Evolutionary conservation across 2,888 invertebrate genomes (phyloP), one percentile per base, ranked within the genome.

Genomic region (Leptura quadrifasciata): DNA sequence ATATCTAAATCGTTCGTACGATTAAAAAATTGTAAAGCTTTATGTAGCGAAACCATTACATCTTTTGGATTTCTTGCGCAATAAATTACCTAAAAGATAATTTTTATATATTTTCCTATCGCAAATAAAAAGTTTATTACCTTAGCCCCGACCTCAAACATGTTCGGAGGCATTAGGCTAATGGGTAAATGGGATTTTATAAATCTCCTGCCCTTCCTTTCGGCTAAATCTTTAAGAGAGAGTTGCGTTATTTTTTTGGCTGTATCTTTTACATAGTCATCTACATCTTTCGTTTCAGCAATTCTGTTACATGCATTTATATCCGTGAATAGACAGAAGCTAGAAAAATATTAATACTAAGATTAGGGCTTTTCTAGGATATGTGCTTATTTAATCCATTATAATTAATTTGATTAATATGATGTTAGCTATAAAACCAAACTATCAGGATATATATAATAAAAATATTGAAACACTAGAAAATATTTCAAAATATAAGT

Each of bases 21-120:
- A n/a, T 69, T 31, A 91, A 91, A 80, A 93, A 93, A 83, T 93
- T 92, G 9, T 93, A 92, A 0, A 86, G 84, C 91, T 85, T 95
- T 93, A 84, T 93, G 96, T 87, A 92, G 95, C 0, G 96, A 96
- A 0, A 96, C 94, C 0, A 92, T 93, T 0, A 95, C 94, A 87
- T 96, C 96, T 86, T 95, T 94, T 0, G 96, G 95, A 89, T 96
- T 95, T 68, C 97, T 90, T 0, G 94, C 94, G 0, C 96, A 93
- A 85, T 96, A 96, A 58, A 96, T 92, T 52, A 95, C 89, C 91
- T 94, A 88, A 63, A 76, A 76, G 5, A 8, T 2, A 5, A 5
- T 31, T 24, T 31, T 31, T 31, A 2, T 67, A 12, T 27, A 17
- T 24, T 63, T n/a, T 24, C 52, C 18, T 15, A 20, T 54, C 2